Base-by-base conservation (phyloP, 64 coral and sea anemone species). In the Astreopora myriophthalma region DNA sequence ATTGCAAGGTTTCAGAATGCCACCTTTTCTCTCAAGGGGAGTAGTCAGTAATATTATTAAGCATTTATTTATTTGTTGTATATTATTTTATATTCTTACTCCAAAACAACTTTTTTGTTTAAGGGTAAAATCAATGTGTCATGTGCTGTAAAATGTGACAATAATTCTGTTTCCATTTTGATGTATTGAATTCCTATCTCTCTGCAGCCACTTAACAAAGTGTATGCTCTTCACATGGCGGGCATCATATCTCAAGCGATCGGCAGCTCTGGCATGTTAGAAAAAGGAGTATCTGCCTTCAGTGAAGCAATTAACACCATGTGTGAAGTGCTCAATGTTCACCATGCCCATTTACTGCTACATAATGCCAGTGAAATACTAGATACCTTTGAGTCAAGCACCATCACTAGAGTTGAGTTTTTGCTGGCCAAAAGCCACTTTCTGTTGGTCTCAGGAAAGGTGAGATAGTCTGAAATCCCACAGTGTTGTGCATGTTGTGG, bases 201-300 rank as follows among this genome's bases (percentile, higher is more conserved):
- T 74, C 29, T 58, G 14, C 46, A 96, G 95, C 95, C 95, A 32
- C 40, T 96, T 24, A 96, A 96, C 30, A 86, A 93, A 48, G 91
- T 90, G 2, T 80, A 60, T 86, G 86, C 95, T 3, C 90, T 93
- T 73, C 86, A 93, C 65, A 60, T 96, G 22, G 92, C 85, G 34
- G 76, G 75, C 76, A 48, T 88, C 22, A 80, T 96, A 74, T 85
- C 61, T n/a, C 78, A 89, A 80, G 70, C 90, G 19, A 89, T 93
- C 58, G 86, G 85, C 10, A 90, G 70, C 58, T 71, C 55, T 23
- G 52, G 67, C 40, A 58, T 87, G 34, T 26, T 93, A 58, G 86
- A 89, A 57, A 52, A 62, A n/a, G 91, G 86, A 29, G 33, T 93
- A 30, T 52, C 46, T 28, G 91, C 79, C n/a, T 93, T 89, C 6